Conservation (phyloP, 1,140 invertebrate genomes). For the Drosophila willistoni region DNA sequence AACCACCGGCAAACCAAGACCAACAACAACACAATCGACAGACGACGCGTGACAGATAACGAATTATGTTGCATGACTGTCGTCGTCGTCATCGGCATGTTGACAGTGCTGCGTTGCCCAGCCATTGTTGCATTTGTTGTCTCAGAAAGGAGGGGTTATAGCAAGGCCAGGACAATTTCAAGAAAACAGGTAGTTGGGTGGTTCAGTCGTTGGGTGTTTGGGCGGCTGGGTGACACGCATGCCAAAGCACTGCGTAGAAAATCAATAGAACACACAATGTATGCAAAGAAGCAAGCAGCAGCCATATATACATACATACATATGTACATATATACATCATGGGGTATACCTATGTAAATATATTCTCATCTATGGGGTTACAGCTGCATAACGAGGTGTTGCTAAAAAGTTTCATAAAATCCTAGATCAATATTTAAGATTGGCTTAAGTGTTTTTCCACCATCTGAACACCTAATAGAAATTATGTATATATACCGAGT, state of each 20-base stretch:
- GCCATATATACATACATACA: background rate
- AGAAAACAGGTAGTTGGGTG: slow-evolving; percentile 19
- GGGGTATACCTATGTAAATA: background rate
- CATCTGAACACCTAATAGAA: too few species aligned
- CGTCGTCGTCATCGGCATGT: background rate
- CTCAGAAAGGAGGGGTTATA: background rate
- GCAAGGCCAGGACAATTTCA: slow-evolving; percentile 28
- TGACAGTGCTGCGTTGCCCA: background rate
- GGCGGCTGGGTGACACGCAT: slow-evolving; percentile 46
- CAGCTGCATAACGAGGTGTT: slow-evolving; percentile 14
- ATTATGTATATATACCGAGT: too few species aligned
- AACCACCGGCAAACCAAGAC: slow-evolving; percentile 5
- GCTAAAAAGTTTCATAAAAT: background rate
- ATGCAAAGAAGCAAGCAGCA: too few species aligned
- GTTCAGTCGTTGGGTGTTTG: background rate
- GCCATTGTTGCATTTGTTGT: background rate
- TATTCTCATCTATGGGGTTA: slow-evolving; percentile 6
- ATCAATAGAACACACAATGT: slow-evolving; percentile 42
- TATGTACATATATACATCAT: too few species aligned
- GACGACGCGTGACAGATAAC: slow-evolving; percentile 59
- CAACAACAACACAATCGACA: slow-evolving; percentile 25
- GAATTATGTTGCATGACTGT: slow-evolving; percentile 43
- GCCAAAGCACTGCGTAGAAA: slow-evolving; percentile 38
- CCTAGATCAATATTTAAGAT: too few species aligned
- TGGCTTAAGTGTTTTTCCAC: too few species aligned